Evolutionary conservation across 2,888 invertebrate species (phyloP).

Genomic region (Ormyrus rosae): DNA sequence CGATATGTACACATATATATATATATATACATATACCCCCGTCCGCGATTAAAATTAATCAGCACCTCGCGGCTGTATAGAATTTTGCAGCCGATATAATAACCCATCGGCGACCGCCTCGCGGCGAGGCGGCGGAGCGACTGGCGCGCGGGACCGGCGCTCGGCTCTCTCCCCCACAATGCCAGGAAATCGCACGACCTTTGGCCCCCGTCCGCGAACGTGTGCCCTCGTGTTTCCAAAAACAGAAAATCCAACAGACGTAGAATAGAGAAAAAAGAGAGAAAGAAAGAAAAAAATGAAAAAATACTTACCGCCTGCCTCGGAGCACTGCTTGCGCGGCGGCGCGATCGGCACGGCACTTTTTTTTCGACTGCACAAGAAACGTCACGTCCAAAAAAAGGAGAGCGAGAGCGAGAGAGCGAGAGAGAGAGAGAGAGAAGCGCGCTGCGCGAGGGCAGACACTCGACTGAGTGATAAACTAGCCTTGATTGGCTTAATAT

Average conservation of each 20-base stretch:
- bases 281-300: background rate
- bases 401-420: slow-evolving; percentile 4
- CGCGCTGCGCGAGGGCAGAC: slow-evolving; percentile 76
- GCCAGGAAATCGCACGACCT: slow-evolving; percentile 72
- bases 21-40: too few relatives aligned
- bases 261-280: slow-evolving; percentile 6
- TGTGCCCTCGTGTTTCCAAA: background rate
- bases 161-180: slow-evolving; percentile 63
- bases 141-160: background rate
- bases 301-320: too few relatives aligned
- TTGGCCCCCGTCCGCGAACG: slow-evolving; percentile 53
- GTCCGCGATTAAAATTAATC: too few relatives aligned
- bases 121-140: too few relatives aligned
- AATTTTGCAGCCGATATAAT: too few relatives aligned
- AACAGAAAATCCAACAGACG: background rate
- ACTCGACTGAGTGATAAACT: slow-evolving; percentile 80
- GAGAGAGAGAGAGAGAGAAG: slow-evolving; percentile 44
- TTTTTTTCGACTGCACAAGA: too few relatives aligned
- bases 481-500: slow-evolving; percentile 83
- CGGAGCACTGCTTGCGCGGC: too few relatives aligned
- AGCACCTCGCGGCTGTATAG: too few relatives aligned
- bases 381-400: background rate
- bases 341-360: too few relatives aligned
- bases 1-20: too few relatives aligned
- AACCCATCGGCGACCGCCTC: too few relatives aligned